Evolutionary conservation across 2,797 vertebrate species (phyloP), one percentile per base, ranked within the genome.

Genomic region (Enteromius afrohamiltoni): DNA sequence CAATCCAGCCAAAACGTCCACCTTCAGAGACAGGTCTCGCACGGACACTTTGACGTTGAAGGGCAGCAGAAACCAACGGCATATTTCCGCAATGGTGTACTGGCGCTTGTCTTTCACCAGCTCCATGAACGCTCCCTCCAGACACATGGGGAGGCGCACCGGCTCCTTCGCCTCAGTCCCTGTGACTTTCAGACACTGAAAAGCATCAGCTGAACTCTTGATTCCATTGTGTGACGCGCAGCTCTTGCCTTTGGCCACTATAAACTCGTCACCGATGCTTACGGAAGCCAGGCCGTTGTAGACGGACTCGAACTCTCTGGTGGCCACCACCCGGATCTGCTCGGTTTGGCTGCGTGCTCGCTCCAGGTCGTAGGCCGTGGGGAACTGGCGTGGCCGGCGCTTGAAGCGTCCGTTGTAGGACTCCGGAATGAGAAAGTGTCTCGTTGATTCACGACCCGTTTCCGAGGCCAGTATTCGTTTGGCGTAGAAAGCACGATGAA

Each of bases 331-430:
- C 0, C 95, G 94, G 49, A 97, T 92, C 14, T 91, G 83, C 34
- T 96, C 95, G 42, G 93, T 95, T 86, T 91, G 88, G 68, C 80
- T 95, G 89, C 91, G 94, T 0, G 93, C 95, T 82, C 95, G 92
- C 68, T 94, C 91, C 45, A 97, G 90, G 85, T 97, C 96, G 85
- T 96, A 96, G 3, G 93, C 94, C 0, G 96, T 96, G 83, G 94
- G 94, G 86, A 97, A 96, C 81, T 94, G 92, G 0, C 96, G 91
- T 3, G 96, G 95, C 68, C 93, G 89, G 58, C 96, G 91, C 86
- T 96, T 96, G 86, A 96, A 94, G 71, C 94, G 95, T 21, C 96
- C 96, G 84, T 95, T 96, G 87, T 97, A 96, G 83, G 90, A 94
- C n/a, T 80, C 81, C 10, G 96, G 96, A 84, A 97, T 95, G 87